Conservation (phyloP, 1,140 invertebrate genomes). For the Bombus superbus region DNA sequence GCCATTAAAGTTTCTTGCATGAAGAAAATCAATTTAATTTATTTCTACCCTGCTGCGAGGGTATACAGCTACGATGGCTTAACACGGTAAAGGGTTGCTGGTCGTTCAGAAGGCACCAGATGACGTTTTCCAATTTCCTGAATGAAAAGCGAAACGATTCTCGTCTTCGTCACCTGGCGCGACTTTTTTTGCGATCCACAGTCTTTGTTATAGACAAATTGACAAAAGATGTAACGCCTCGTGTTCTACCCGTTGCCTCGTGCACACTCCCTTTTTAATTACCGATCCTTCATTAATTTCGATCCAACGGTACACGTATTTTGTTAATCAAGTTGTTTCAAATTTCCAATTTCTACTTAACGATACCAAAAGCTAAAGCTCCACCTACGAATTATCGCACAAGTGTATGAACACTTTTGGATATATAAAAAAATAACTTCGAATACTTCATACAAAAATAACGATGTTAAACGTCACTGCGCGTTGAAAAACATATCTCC, state of each 20-base stretch:
- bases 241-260: background rate
- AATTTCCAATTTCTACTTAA: too few species aligned
- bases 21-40: conserved; percentile 73
- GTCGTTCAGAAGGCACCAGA: conserved; percentile 64
- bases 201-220: conserved; percentile 9
- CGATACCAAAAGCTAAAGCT: too few species aligned
- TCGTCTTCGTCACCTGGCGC: conserved; percentile 75
- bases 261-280: conserved; percentile 5
- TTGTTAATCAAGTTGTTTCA: too few species aligned
- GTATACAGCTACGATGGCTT: conserved; percentile 42
- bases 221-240: conserved; percentile 28
- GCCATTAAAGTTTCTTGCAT: background rate
- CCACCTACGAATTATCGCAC: too few species aligned
- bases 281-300: background rate
- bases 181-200: conserved; percentile 43
- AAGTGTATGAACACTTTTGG: background rate
- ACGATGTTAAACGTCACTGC: too few species aligned
- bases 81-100: conserved; percentile 73
- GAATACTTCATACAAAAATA: background rate
- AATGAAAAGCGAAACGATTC: conserved; percentile 76
- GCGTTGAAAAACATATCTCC: background rate
- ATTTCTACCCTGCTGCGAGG: conserved; percentile 73
- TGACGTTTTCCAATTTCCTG: conserved; percentile 81
- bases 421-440: too few species aligned
- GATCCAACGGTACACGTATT: background rate